Base-by-base conservation (phyloP, 2,888 invertebrate genomes). In the Platynereis dumerilii region DNA sequence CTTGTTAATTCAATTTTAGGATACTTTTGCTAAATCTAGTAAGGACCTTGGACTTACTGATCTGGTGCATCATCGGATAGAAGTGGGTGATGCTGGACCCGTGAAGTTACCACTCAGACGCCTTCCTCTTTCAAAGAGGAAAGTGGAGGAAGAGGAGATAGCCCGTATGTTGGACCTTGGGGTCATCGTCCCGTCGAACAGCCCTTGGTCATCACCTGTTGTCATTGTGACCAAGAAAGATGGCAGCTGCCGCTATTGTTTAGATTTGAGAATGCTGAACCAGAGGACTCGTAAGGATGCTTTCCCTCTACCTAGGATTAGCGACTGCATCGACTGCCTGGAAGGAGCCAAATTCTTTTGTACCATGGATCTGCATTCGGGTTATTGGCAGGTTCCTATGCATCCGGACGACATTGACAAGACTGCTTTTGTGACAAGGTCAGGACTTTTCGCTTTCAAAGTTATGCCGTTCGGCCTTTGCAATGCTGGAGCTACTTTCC, bases 301-400 rank as follows among this genome's bases (percentile, higher is more conserved):
- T 0, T 67, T 67, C 44, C 71, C 68, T 0, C 29, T 72, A 2
- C 70, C 72, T 12, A 60, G 42, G 27, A 62, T 72, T n/a, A 55
- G 54, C 2, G 58, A 65, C 3, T 60, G 64, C 24, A 52, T 76
- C 1, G 72, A 69, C 52, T 48, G 62, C 15, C 54, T 74, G 20
- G 28, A 69, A 12, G 75, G 74, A 1, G 5, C 64, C 22, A 48
- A 2, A 10, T 12, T 52, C 12, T 64, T 59, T 34, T 27, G 52
- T 26, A 58, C 44, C 5, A 56, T 72, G 10, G 72, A 74, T 63
- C 53, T 69, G 17, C 44, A 61, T 12, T 28, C 17, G n/a, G 71
- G 68, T 10, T 72, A 67, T 64, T 71, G 65, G 66, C 69, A 71
- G 53, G 62, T 72, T 1, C 58, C 54, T n/a, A 27, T 74, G 34